Base-by-base conservation (phyloP, 2,888 invertebrate genomes). In the Agriopis leucophaearia region DNA sequence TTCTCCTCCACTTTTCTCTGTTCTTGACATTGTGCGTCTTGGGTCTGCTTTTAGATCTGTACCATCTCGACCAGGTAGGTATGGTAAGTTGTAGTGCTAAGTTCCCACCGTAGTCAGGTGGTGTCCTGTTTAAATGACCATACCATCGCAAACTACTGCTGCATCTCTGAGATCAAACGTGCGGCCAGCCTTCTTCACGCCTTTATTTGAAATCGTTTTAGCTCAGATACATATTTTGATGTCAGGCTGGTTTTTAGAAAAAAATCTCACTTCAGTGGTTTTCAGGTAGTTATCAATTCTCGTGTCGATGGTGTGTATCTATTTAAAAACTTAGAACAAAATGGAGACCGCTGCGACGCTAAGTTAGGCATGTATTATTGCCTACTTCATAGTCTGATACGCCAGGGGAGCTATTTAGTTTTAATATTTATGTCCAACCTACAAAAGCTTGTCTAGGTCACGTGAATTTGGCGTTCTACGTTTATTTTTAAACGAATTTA, bases 381-480 rank as follows among this genome's bases (percentile, higher is more conserved):
- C 3, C 1, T 5, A 12, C 6, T 27, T 47, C 8, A 45, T 7
- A 44, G 13, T 55, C 18, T 18, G n/a, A 40, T 56, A 44, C 27
- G 56, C 10, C 44, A 15, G 42, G 44, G 27, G 56, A 56, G 56
- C 56, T 56, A 56, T 56, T 54, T 44, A 18, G 13, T 44, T 56
- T 16, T 56, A 56, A 44, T 44, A 44, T 13, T 27, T n/a, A 56
- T 27, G 54, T 13, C 40, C 12, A 56, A 8, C 56, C 27, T 56
- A 54, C 38, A 15, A 54, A 40, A 44, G 18, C 55, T 27, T 44
- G 56, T 56, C 56, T 56, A 56, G 42, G 56, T 56, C 18, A 56
- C 42, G 42, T 56, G 18, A 44, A 44, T n/a, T 27, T 44, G 9
- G 44, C 16, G 13, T 44, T 18, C 13, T 56, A 56, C 4, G 27